These are phyloP conservation scores for Lapara coniferarum DNA, from an alignment of 2,888 invertebrate genomes.

Conservation along the genomic window DNA sequence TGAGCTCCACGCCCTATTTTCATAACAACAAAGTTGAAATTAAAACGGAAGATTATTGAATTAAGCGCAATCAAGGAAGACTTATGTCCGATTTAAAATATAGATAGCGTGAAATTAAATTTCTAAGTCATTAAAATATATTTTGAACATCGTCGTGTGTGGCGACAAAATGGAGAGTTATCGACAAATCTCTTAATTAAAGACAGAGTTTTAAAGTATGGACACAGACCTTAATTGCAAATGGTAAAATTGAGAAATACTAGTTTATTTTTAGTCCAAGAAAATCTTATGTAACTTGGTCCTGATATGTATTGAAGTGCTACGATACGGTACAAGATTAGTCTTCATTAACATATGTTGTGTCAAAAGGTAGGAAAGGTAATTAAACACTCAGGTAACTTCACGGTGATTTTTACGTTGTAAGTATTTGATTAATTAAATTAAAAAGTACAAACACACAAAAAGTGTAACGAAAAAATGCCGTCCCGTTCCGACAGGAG, in stretches of 20 bases:
- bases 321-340: neutral
- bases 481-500: neutral
- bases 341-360: neutral
- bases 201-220: constrained; percentile 49
- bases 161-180: constrained; percentile 55
- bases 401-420: neutral
- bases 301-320: neutral
- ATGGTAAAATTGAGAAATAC: neutral
- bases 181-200: constrained; percentile 63
- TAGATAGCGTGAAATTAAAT: constrained; percentile 41
- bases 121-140: constrained; percentile 39
- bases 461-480: neutral
- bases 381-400: neutral
- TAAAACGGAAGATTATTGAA: neutral
- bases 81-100: constrained; percentile 29
- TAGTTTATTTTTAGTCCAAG: neutral
- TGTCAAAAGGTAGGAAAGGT: neutral
- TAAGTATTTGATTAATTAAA: neutral
- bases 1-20: neutral
- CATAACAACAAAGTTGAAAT: neutral
- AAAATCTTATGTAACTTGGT: neutral
- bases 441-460: neutral
- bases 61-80: constrained; percentile 22
- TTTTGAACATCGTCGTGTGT: constrained; percentile 56
- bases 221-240: constrained; percentile 38